Evolutionary conservation across 1,140 invertebrate species (phyloP).

Genomic region (Macrobrachium rosenbergii): DNA sequence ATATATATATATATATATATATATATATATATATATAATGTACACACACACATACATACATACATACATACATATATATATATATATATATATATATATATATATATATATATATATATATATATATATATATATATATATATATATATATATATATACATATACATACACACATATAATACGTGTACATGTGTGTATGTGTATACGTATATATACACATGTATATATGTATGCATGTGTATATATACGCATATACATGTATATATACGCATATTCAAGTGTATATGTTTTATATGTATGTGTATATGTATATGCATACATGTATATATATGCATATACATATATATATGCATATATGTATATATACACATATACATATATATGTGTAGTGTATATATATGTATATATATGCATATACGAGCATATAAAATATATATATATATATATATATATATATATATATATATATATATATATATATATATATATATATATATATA

Average conservation of each 20-base stretch:
- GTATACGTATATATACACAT: conserved; percentile 5
- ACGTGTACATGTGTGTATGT: too few species aligned
- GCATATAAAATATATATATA: not conserved
- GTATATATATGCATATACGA: too few species aligned
- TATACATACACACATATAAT: conserved; percentile 18
- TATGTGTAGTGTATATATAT: too few species aligned
- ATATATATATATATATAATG: too few species aligned
- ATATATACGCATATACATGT: not conserved
- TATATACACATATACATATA: too few species aligned
- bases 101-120: conserved; percentile 39
- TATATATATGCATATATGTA: not conserved
- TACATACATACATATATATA: too few species aligned
- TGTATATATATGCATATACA: conserved; percentile 8
- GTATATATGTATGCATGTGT: not conserved
- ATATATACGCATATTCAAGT: not conserved
- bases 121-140: conserved; percentile 24
- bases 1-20: too few species aligned
- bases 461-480: conserved; percentile 38
- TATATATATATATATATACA: conserved; percentile 36
- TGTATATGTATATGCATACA: conserved; percentile 1
- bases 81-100: too few species aligned
- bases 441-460: conserved; percentile 32
- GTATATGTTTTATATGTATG: not conserved
- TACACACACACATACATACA: too few species aligned
- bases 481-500: conserved; percentile 37